A percentile compares a stretch with the other conserved stretches of the same genome.
Evolutionary conservation across 2,888 invertebrate genomes (phyloP).

Genomic region (Dynastes grantii): DNA sequence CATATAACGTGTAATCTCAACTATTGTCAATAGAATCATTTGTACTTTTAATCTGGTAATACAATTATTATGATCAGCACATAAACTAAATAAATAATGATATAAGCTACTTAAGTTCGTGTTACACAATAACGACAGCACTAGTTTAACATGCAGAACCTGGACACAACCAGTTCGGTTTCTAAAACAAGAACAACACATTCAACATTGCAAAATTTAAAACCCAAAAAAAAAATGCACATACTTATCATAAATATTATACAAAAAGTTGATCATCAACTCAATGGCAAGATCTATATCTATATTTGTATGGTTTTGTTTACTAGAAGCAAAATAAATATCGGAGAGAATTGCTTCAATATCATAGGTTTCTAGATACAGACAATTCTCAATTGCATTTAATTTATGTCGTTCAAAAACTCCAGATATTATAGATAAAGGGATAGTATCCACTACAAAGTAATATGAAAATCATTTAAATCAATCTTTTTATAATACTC

Average conservation of each 20-base stretch:
- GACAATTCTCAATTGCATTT: conserved; percentile 79
- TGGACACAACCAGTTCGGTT: conserved; percentile 76
- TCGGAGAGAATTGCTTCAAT: conserved; percentile 82
- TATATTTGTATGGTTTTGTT: conserved; percentile 76
- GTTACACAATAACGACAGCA: conserved; percentile 78
- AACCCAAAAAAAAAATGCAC: conserved; percentile 60
- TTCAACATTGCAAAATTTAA: conserved; percentile 30
- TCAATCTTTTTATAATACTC: not conserved
- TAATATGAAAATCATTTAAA: conserved; percentile 9
- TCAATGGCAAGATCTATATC: conserved; percentile 79
- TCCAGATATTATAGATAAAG: conserved; percentile 75
- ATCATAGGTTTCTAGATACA: conserved; percentile 79
- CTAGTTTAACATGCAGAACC: conserved; percentile 80
- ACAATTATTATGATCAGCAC: conserved; percentile 84
- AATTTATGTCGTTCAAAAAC: conserved; percentile 83
- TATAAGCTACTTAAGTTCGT: conserved; percentile 77
- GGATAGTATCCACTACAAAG: conserved; percentile 65
- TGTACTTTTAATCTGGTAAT: conserved; percentile 78
- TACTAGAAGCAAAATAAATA: conserved; percentile 82
- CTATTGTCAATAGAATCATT: conserved; percentile 76
- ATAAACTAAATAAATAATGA: conserved; percentile 80
- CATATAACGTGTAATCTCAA: conserved; percentile 76
- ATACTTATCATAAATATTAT: conserved; percentile 81
- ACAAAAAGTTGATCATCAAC: conserved; percentile 77
- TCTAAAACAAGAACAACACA: conserved; percentile 67